Conservation (phyloP, 2,113 vertebrate genomes). For the Aphyosemion australe region DNA sequence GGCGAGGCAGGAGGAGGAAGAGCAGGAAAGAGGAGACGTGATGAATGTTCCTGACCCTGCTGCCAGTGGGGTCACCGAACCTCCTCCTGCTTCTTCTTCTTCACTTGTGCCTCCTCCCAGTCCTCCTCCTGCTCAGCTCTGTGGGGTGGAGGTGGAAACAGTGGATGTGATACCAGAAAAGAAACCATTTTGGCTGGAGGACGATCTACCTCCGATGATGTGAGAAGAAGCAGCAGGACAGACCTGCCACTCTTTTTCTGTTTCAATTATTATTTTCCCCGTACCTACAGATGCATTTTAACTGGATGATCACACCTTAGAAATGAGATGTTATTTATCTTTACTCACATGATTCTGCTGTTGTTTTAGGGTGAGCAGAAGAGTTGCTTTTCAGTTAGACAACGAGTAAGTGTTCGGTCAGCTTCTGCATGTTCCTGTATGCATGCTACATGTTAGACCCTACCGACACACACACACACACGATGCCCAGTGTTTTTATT, state of each 20-base stretch:
- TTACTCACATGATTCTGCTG: constrained; percentile 55
- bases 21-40: constrained; percentile 29
- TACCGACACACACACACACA: neutral
- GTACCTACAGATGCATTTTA: no score
- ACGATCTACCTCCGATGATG: constrained; percentile 78
- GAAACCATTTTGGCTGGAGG: constrained; percentile 77
- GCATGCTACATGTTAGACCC: constrained; percentile 5
- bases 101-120: constrained; percentile 55
- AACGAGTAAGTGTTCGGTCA: constrained; percentile 92
- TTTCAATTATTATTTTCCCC: neutral
- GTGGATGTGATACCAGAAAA: constrained; percentile 39
- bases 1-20: constrained; percentile 55
- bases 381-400: constrained; percentile 92
- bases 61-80: constrained; percentile 57
- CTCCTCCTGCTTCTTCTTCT: constrained; percentile 57
- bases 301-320: neutral
- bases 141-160: constrained; percentile 47
- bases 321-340: constrained; percentile 6
- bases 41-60: constrained; percentile 14
- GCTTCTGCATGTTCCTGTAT: constrained; percentile 51
- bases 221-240: constrained; percentile 74
- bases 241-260: neutral
- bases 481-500: no score
- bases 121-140: constrained; percentile 66
- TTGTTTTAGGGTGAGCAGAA: constrained; percentile 92